Percentiles rank a stretch among this genome's conserved stretches.
phyloP scores from a whole-genome alignment of 2,888 invertebrate species.

The Athalia cordata region DNA sequence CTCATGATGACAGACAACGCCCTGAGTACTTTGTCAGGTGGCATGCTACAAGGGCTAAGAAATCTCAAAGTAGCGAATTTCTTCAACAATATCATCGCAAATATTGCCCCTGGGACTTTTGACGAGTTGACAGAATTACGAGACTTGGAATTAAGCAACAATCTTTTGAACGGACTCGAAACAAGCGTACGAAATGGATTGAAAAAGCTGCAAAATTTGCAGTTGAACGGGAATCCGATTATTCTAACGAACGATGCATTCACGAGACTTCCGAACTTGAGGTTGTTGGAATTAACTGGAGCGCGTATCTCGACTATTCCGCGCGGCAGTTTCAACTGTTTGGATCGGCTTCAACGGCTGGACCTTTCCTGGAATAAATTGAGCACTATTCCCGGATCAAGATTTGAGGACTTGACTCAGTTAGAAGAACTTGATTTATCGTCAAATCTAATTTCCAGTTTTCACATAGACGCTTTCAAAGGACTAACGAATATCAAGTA shows the following conservation, averaged over 20 bases:
- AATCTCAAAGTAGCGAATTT: conserved; percentile 13
- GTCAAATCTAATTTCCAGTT: conserved; percentile 5
- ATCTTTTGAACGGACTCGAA: conserved; percentile 10
- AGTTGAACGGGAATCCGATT: conserved; percentile 21
- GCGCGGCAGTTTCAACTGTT: conserved; percentile 21
- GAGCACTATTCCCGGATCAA: conserved; percentile 1
- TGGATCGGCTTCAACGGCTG: conserved; percentile 17
- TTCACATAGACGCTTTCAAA: conserved; percentile 3
- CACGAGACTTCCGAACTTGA: conserved; percentile 1
- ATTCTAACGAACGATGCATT: conserved; percentile 16
- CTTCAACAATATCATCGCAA: conserved; percentile 23
- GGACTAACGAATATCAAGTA: conserved; percentile 24
- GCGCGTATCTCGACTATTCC: conserved; percentile 16
- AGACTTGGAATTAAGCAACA: conserved; percentile 40
- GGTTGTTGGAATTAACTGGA: conserved; percentile 31
- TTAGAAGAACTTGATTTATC: conserved; percentile 31
- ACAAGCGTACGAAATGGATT: conserved; percentile 12
- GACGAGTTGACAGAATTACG: conserved; percentile 12
- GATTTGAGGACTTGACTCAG: neutral
- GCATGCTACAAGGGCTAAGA: conserved; percentile 21
- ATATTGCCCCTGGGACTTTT: conserved; percentile 15
- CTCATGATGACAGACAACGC: conserved; percentile 36
- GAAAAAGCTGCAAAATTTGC: conserved; percentile 15
- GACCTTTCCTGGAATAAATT: conserved; percentile 33
- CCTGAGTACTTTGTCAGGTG: conserved; percentile 1